Base-by-base conservation (phyloP, 2,797 vertebrate species). In the Cossypha polioptera region DNA sequence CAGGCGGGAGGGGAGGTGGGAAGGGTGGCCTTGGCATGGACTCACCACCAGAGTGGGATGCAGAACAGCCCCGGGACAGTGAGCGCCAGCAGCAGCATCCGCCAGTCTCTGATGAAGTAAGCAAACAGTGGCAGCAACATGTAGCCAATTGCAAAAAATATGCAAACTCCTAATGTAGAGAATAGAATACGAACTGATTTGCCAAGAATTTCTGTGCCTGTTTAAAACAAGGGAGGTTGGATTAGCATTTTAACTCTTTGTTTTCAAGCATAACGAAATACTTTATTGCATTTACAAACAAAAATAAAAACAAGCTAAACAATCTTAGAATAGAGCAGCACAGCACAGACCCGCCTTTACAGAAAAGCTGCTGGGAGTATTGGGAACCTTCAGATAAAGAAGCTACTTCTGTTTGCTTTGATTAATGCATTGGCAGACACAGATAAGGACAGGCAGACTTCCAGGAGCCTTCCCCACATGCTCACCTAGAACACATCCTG, bases 21-120 rank as follows among this genome's bases (percentile, higher is more conserved):
- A 22, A 74, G 69, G 6, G 13, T 4, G 78, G 82, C 89, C 92
- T 75, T 9, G 80, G 72, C 16, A 11, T 1, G 50, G 80, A 99
- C 99, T 98, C 98, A 99, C 99, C 99, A 99, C 99, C 99, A 99
- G 33, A 99, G 95, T 35, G 98, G 98, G 92, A 98, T 14, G 90
- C 92, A 98, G 95, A 99, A 91, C 82, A 98, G 86, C 66, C 98
- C 96, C 2, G 99, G 98, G 66, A 98, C 4, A 2, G 98, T 94
- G 58, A 99, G 96, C 11, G 95, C 96, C 58, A 99, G 92, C 72
- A 98, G 97, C 68, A 99, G 98, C 97, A 96, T 98, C 98, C 98
- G 97, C 99, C 99, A 99, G 95, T 98, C 98, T 97, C 98, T 98
- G 96, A 99, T 95, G 97, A 98, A 98, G 97, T 97, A 99, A 33